Base-by-base conservation (phyloP, 2,797 vertebrate species). In the Enteromius thamalakanensis region DNA sequence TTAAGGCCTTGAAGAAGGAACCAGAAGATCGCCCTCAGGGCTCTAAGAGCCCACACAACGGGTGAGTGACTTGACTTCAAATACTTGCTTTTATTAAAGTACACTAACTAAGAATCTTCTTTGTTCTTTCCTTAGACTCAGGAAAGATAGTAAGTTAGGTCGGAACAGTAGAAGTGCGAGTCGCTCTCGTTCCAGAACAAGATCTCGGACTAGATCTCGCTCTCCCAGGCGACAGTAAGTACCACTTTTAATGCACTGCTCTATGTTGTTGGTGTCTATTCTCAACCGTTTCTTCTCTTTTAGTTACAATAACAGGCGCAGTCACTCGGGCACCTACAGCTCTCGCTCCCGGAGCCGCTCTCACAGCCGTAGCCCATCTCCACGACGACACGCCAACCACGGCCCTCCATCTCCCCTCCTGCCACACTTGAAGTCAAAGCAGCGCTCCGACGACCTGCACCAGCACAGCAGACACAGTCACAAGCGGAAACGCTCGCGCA, bases 301-400 rank as follows among this genome's bases (percentile, higher is more conserved):
- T 87, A 99, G 97, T 93, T 99, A 99, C 87, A 99, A 98, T 88
- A 98, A 96, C 88, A 94, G 98, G 84, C 94, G 97, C 81, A 99
- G 98, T 89, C 95, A 95, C 88, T 99, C 98, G 0, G 98, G 97
- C 86, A 99, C 98, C 0, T 99, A 97, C 95, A 99, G 98, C 90
- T 99, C 98, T 0, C 94, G 97, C 17, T 99, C 98, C 0, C 96
- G 96, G 68, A 98, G 97, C 87, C 94, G 96, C 74, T 98, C 98
- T n/a, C 97, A 96, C 92, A 99, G 97, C 91, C 97, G 96, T 89
- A 99, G 97, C 64, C 95, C 94, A 15, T 96, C 97, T 3, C 97
- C 97, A 0, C 95, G 96, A 10, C 93, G 97, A 8, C 97, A 98
- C 85, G 93, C 95, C 87, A 96, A 96, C 85, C 95, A 96, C 4